phyloP scores from a whole-genome alignment of 2,113 vertebrate species.

The Morone chrysops region DNA sequence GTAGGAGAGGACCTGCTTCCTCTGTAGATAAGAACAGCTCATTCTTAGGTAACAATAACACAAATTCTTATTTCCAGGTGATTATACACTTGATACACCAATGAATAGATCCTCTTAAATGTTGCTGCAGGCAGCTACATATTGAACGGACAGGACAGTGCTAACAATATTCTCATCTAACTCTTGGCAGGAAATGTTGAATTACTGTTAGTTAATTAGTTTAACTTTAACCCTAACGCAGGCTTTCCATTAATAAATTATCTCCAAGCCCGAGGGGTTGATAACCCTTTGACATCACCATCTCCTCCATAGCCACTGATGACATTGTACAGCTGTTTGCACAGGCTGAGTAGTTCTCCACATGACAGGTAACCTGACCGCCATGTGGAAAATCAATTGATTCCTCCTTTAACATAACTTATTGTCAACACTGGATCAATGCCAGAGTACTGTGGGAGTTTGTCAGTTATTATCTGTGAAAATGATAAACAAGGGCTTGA shows the following conservation, averaged over 20 bases:
- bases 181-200: neutral
- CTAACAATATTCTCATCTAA: neutral
- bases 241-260: neutral
- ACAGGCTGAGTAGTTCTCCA: neutral
- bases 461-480: too few relatives aligned
- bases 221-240: neutral
- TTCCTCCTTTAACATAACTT: neutral
- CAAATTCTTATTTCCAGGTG: too few relatives aligned
- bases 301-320: neutral
- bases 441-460: neutral
- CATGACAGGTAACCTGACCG: neutral
- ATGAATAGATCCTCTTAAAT: too few relatives aligned
- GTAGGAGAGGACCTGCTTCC: too few relatives aligned
- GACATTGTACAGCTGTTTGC: constrained; percentile 12
- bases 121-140: neutral
- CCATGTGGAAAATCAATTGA: neutral
- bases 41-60: too few relatives aligned
- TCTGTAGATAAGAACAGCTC: too few relatives aligned
- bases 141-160: neutral
- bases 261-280: neutral
- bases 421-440: neutral
- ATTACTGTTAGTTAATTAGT: too few relatives aligned
- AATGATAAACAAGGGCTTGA: neutral
- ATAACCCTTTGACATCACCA: neutral
- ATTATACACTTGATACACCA: too few relatives aligned